Percentiles rank a stretch among this genome's conserved stretches.
Evolutionary conservation across 2,113 vertebrate species (phyloP).

Genomic region (Cepphus grylle): DNA sequence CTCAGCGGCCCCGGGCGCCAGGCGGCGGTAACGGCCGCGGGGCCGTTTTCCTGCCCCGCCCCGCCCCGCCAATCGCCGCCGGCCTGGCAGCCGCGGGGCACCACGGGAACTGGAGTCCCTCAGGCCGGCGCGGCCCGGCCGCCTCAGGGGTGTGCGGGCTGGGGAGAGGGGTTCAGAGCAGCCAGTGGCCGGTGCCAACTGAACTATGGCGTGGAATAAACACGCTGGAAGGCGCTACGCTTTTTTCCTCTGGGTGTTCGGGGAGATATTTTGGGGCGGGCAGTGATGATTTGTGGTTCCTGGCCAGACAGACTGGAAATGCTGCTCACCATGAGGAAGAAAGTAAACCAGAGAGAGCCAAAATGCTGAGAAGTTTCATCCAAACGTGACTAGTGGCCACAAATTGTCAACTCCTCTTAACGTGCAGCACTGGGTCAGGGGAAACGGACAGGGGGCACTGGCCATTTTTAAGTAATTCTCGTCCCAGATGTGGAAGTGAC

Average conservation of each 20-base stretch:
- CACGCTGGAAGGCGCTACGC: background rate
- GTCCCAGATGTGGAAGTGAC: background rate
- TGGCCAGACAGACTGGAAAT: fast-evolving
- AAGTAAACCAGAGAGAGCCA: fast-evolving
- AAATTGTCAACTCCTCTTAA: background rate
- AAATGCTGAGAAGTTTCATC: background rate
- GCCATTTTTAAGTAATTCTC: background rate
- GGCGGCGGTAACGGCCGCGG: background rate
- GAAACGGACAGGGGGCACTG: fast-evolving
- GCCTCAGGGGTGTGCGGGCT: fast-evolving
- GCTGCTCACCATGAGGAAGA: background rate
- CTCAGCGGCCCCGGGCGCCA: background rate
- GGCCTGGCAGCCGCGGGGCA: background rate
- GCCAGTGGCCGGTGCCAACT: fast-evolving
- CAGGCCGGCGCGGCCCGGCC: background rate
- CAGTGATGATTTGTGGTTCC: fast-evolving
- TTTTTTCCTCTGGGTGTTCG: background rate
- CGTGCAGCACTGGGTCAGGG: background rate
- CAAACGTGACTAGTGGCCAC: fast-evolving
- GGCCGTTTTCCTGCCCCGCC: background rate
- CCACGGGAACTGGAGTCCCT: constrained; percentile 43
- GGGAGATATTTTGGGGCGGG: background rate
- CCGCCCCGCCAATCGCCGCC: background rate
- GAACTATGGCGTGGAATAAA: fast-evolving
- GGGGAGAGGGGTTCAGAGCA: fast-evolving